These are phyloP conservation scores for Pterocles orientalis DNA, from an alignment of 2,113 vertebrate genomes.

Conservation along the genomic window DNA sequence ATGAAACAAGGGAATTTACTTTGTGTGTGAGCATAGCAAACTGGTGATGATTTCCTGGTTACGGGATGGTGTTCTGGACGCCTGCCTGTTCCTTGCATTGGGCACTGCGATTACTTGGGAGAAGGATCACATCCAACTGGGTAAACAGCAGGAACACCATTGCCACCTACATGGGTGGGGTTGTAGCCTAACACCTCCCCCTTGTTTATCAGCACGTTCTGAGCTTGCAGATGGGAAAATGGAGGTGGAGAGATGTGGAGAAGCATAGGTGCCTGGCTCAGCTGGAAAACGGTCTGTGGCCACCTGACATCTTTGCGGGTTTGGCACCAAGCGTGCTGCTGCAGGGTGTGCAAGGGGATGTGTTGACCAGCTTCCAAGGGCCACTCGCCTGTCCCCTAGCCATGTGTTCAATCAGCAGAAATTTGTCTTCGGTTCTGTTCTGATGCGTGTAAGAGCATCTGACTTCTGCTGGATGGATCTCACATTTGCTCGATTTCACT, in stretches of 20 bases:
- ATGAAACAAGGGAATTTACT: neutral
- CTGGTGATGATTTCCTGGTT: neutral
- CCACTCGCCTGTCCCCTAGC: fast-evolving
- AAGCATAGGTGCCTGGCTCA: neutral
- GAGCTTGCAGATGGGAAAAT: fast-evolving
- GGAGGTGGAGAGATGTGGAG: fast-evolving
- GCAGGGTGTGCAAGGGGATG: neutral
- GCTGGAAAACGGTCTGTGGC: neutral
- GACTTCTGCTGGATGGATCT: neutral
- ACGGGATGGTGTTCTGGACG: fast-evolving
- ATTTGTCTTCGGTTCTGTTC: neutral
- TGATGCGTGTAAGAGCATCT: fast-evolving
- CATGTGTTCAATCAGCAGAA: neutral
- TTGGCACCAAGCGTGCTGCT: fast-evolving
- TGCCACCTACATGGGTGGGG: neutral
- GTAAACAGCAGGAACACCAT: neutral
- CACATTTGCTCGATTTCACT: fast-evolving
- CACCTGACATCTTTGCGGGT: neutral
- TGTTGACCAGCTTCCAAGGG: too few relatives aligned
- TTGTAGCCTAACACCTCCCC: neutral
- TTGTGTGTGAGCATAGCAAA: neutral
- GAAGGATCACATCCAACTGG: neutral
- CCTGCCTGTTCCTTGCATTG: neutral
- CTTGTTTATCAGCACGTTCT: neutral
- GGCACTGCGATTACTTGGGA: neutral